Evolutionary conservation across 2,888 invertebrate species (phyloP).

Genomic region (Phengaris alcon): DNA sequence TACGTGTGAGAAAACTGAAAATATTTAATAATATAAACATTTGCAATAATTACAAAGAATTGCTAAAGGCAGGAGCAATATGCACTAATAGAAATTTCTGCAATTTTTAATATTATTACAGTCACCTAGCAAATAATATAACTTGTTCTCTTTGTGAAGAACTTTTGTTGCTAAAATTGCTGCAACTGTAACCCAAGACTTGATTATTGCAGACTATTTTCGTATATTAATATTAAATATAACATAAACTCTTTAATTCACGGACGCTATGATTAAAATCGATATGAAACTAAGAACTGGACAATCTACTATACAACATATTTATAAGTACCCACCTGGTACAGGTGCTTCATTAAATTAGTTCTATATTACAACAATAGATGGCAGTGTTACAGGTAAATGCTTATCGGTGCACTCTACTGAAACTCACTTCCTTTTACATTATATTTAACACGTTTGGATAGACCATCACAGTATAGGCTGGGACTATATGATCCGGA

Average conservation of each 20-base stretch:
- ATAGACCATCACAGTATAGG: neutral
- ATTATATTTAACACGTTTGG: neutral
- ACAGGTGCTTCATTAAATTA: slow-evolving; percentile 20
- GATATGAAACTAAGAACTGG: slow-evolving; percentile 23
- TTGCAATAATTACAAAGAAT: neutral
- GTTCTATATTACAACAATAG: slow-evolving; percentile 27
- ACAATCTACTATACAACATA: slow-evolving; percentile 27
- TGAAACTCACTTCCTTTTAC: slow-evolving; percentile 8
- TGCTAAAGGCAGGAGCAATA: neutral
- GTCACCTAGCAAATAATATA: neutral
- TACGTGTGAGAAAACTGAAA: neutral
- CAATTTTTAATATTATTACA: neutral
- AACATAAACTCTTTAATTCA: slow-evolving; percentile 13
- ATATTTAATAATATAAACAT: slow-evolving; percentile 2
- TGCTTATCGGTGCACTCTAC: slow-evolving; percentile 23
- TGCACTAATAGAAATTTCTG: neutral
- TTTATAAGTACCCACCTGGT: slow-evolving; percentile 24
- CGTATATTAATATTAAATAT: neutral
- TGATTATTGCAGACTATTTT: slow-evolving; percentile 9
- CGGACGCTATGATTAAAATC: slow-evolving; percentile 21
- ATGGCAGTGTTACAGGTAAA: slow-evolving; percentile 33
- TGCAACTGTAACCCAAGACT: neutral
- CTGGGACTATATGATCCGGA: too few relatives aligned
- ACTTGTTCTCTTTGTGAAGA: neutral
- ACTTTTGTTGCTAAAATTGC: neutral